phyloP scores from a whole-genome alignment of 2,888 invertebrate species.

The Drosophila buzzatii region DNA sequence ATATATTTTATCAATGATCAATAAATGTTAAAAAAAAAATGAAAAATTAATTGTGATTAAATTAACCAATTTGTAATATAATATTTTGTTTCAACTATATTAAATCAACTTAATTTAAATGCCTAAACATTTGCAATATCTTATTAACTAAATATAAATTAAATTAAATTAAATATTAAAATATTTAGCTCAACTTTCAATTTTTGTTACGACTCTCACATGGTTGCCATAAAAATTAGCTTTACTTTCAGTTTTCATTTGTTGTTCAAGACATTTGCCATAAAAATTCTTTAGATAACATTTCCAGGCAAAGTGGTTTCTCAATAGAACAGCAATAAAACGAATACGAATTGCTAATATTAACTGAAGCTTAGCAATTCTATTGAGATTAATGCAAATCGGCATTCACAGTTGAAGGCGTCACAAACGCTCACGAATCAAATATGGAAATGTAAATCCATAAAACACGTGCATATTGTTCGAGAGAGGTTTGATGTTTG shows the following conservation, averaged over 20 bases:
- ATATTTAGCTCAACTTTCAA: no score
- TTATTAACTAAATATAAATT: no score
- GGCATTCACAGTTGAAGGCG: constrained; percentile 1
- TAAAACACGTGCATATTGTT: constrained; percentile 15
- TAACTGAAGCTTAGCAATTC: constrained; percentile 9
- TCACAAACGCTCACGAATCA: constrained; percentile 5
- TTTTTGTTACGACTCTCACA: background rate
- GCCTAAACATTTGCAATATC: no score
- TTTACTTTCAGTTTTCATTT: background rate
- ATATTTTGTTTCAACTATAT: no score
- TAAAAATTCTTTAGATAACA: background rate
- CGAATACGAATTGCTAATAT: background rate
- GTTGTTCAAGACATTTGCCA: background rate
- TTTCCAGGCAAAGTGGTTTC: background rate
- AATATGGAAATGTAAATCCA: constrained; percentile 30
- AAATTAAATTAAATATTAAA: no score
- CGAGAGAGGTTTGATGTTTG: background rate
- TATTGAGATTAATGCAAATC: constrained; percentile 37
- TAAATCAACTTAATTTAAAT: no score
- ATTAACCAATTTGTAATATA: no score
- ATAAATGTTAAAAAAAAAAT: no score
- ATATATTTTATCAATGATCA: no score
- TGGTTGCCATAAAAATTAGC: background rate
- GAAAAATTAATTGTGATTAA: no score
- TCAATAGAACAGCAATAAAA: background rate